Evolutionary conservation across 2,797 vertebrate genomes (phyloP), one percentile per base, ranked within the genome.

Genomic region (Cercopithecus hamlyni): DNA sequence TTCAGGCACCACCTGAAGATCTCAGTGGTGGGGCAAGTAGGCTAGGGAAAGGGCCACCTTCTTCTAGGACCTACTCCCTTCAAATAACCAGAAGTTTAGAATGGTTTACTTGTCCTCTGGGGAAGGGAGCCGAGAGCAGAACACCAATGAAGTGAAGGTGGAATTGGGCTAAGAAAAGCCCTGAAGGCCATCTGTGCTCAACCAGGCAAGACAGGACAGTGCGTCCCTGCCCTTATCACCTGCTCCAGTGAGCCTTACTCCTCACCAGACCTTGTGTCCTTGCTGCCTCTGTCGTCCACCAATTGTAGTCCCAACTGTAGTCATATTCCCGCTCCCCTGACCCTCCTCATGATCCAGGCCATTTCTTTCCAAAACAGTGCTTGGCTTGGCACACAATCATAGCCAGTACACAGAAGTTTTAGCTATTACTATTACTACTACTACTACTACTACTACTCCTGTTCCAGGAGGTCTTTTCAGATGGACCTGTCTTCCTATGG

Each of bases 91-190:
- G 72, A 50, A 24, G 20, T 64, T 83, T 50, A 48, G 36, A 39
- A 50, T 10, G 14, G 39, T 50, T 27, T n/a, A 48, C 57, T 67
- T 48, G 80, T 73, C 57, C 83, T 95, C 86, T 24, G 14, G 80
- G 81, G 75, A 81, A 97, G 14, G 48, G 80, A 89, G 82, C 30
- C 22, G 14, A 90, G 33, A 95, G 57, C 86, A 91, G 81, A 89
- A 94, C 79, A 61, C 57, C 91, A 90, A 52, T 73, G 81, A 90
- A 73, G 43, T 6, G 1, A 79, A 33, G 24, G 58, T 52, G n/a
- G 58, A 93, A 94, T 1, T 92, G 81, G 64, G 81, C 87, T 92
- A 80, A 79, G 94, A 94, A 91, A 76, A 77, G 43, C 67, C 93
- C 88, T 1, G 36, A 89, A 75, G 87, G 48, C 64, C 3, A 1